Evolutionary conservation across 2,113 vertebrate genomes (phyloP).

Genomic region (Festucalex cinctus): DNA sequence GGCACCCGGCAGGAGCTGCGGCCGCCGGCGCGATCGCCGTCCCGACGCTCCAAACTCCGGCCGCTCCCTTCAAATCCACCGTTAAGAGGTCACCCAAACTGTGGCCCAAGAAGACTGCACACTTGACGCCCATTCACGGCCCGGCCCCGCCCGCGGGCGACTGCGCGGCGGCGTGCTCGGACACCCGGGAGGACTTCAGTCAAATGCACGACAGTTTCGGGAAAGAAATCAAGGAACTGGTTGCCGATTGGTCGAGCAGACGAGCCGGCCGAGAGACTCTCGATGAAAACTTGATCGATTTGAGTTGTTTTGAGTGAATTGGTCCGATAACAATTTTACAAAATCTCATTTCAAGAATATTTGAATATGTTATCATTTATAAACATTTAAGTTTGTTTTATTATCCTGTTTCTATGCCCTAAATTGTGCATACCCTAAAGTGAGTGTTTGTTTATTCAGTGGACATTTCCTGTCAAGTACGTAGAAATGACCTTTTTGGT

Average conservation of each 20-base stretch:
- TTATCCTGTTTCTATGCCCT: too few species aligned
- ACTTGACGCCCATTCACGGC: slow-evolving; percentile 32
- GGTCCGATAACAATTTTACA: neutral
- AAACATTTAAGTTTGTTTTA: too few species aligned
- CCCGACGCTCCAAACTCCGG: slow-evolving; percentile 22
- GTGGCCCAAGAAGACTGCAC: slow-evolving; percentile 56
- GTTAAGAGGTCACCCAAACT: slow-evolving; percentile 64
- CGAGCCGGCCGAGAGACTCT: neutral
- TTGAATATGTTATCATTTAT: too few species aligned
- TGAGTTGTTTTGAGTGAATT: slow-evolving; percentile 28
- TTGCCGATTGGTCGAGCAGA: slow-evolving; percentile 43
- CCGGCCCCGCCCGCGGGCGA: slow-evolving; percentile 28
- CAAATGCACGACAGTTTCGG: slow-evolving; percentile 71
- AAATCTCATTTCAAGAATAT: slow-evolving; percentile 1
- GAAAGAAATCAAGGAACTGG: slow-evolving; percentile 65
- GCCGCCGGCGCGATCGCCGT: slow-evolving; percentile 13
- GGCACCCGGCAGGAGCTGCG: neutral
- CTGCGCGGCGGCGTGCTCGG: slow-evolving; percentile 10
- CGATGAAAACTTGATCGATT: slow-evolving; percentile 63
- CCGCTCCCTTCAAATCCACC: slow-evolving; percentile 27
- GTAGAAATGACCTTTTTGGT: too few species aligned
- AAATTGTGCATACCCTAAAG: too few species aligned
- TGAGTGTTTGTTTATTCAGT: too few species aligned
- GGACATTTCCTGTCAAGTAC: too few species aligned
- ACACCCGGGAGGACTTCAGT: slow-evolving; percentile 54